Base-by-base conservation (phyloP, 2,888 invertebrate genomes). In the Tolmerus cingulatus region DNA sequence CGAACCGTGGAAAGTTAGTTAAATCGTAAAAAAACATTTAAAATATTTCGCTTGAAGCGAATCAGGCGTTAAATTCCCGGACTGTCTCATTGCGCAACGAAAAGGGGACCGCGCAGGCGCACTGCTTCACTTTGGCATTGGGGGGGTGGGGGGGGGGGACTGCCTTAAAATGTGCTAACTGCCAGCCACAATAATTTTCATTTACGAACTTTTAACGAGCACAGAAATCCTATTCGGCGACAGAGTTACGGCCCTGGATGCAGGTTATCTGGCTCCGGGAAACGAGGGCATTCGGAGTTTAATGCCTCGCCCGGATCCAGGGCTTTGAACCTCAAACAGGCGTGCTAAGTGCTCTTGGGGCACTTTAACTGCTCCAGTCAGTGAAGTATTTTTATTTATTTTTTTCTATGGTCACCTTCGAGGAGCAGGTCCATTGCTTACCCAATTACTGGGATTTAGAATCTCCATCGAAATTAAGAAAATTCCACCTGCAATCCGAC, bases 161-260 rank as follows among this genome's bases (percentile, higher is more conserved):
- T 77, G 77, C 34, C 40, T 77, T 40, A 77, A 77, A 77, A 40
- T 19, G 77, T 37, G 16, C 77, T 78, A 78, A 43, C 78, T 43
- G 23, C 78, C 78, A 78, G 78, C 66, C 66, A 78, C 78, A 78
- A 78, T 78, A 78, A 78, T 78, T 76, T 81, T 81, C 81, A 81
- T 81, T 81, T 81, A 81, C 81, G 81, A 81, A 81, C 81, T 81
- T 81, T 81, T 81, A 81, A 81, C 81, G 81, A 81, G 81, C 81
- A 55, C 7, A 43, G 81, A 81, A 81, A 55, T 55, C 30, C 81
- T 81, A 55, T 51, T 78, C 78, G 34, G 51, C 23, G 43, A 43
- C 51, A 51, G 46, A 81, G 46, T 81, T 51, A 81, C 55, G 51
- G 81, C 55, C 81, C 55, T 23, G 55, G 81, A 51, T 81, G 43